Evolutionary conservation across 2,888 invertebrate genomes (phyloP), one percentile per base, ranked within the genome.

Genomic region (Drosophila tripunctata): DNA sequence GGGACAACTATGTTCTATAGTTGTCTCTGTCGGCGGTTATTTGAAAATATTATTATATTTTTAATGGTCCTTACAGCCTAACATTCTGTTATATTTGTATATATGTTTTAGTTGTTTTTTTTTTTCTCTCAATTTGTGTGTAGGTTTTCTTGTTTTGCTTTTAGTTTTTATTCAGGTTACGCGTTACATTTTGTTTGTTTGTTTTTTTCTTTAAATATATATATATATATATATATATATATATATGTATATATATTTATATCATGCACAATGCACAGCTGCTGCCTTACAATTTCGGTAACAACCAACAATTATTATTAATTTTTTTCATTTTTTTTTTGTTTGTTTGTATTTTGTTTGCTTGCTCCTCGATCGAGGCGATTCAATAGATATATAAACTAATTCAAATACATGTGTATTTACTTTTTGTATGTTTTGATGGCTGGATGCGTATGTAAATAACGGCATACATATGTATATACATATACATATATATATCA

Each of bases 101-200:
- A 52, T 65, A 71, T 31, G 57, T 58, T n/a, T n/a, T n/a, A n/a
- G n/a, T n/a, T n/a, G n/a, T n/a, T 57, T 66, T 60, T 56, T 45
- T 67, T 64, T 68, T 65, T n/a, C n/a, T n/a, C 51, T 63, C 8
- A 68, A 52, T 65, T 38, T 67, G 35, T 65, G 60, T 68, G 56
- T 65, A 71, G 31, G 57, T 58, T 57, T 66, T 60, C 56, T 45
- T 67, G 57, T 58, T 57, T 66, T 60, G 58, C 48, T 67, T 64
- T 68, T 65, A 67, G 54, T 61, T 72, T 72, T 62, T 60, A 55
- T 67, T 82, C 80, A 80, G 82, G 82, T 79, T 82, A 72, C 75
- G 60, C 75, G 78, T 75, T 79, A 70, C 75, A 74, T 62, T 74
- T 57, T 68, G 60, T 73, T 77, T 75, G 71, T 35, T 57, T 66